Conservation (phyloP, 2,797 vertebrate genomes). For the Dicrostonyx torquatus region DNA sequence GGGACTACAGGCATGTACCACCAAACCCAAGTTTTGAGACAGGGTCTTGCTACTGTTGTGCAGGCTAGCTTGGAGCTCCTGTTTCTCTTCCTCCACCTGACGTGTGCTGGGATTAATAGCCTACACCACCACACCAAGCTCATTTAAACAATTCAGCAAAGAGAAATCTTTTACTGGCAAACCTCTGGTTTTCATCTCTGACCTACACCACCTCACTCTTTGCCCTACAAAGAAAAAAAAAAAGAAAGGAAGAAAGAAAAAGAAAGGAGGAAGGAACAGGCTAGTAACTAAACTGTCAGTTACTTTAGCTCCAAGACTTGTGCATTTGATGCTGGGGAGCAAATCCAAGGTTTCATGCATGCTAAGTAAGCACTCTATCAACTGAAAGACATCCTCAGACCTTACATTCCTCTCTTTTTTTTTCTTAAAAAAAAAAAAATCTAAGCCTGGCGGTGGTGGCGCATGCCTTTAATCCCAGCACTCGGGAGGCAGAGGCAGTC, state of each 20-base stretch:
- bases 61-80: not conserved
- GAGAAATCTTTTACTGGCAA: conserved; percentile 9
- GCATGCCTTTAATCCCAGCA: no score
- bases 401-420: not conserved
- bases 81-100: not conserved
- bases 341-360: not conserved
- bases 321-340: not conserved
- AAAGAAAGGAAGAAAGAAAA: not conserved
- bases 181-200: conserved; percentile 15
- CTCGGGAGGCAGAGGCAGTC: no score
- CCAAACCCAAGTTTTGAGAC: not conserved
- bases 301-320: not conserved
- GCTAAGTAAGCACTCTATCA: not conserved
- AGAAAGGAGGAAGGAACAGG: not conserved
- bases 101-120: not conserved
- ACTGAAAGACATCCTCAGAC: not conserved
- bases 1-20: not conserved
- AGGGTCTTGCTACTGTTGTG: not conserved
- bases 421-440: not conserved
- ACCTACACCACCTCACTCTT: not conserved
- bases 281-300: not conserved
- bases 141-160: not conserved
- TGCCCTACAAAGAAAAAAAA: not conserved
- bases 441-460: no score
- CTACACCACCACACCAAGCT: not conserved